Base-by-base conservation (phyloP, 1,140 invertebrate genomes). In the Colletes latitarsis region DNA sequence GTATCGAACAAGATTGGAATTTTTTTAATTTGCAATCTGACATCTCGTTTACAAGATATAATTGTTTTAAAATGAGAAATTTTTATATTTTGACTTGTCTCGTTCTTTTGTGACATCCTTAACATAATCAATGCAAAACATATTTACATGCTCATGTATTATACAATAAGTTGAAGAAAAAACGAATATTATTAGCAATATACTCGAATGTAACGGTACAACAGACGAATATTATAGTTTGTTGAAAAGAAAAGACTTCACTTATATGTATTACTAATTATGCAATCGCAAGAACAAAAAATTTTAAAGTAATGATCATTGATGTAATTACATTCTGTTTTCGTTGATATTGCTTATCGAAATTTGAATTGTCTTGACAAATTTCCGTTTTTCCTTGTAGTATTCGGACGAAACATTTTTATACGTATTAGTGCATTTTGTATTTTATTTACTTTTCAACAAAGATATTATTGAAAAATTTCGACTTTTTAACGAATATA, bases 271-370 rank as follows among this genome's bases (percentile, higher is more conserved):
- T 30, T 46, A 46, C 64, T 66, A 2, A 0, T 30, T 8, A 17
- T 0, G 8, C 43, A 15, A 30, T 15, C 21, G 17, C 14, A 19
- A 9, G 9, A 43, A 14, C 0, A 6, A 43, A 57, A 67, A 17
- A 58, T 75, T 3, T 19, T n/a, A 69, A 55, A 55, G 30, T 64
- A 49, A 60, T 52, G 14, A 49, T 77, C 4, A 46, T 53, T 69
- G n/a, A 77, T 14, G 6, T 66, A 17, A 19, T 53, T 41, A 4
- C n/a, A 53, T 64, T 43, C 4, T 8, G 6, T 39, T 64, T 17
- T 52, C 39, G 15, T 21, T 3, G 52, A 62, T 63, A 2, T 39
- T 49, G 49, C 62, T 73, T 17, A 12, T 73, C 17, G 3, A 19
- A 64, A 53, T 46, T 10, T 6, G 14, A 4, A 19, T 64, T 46